Evolutionary conservation across 2,888 invertebrate genomes (phyloP), one percentile per base, ranked within the genome.

Genomic region (Drosophila lacicola): DNA sequence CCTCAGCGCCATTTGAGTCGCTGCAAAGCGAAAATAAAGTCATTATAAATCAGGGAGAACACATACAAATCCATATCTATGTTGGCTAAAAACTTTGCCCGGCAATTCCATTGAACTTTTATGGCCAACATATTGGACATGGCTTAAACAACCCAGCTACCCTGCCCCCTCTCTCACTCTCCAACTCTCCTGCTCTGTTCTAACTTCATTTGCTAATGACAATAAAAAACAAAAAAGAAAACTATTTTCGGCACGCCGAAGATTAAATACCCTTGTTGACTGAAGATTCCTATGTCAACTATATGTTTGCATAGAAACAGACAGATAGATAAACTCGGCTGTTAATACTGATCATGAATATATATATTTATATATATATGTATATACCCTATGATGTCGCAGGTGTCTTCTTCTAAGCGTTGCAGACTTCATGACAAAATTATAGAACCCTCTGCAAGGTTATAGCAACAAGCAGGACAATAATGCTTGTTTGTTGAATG

Each of bases 201-300:
- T 58, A 82, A 80, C 84, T 88, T 83, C 74, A 83, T 86, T 88
- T 88, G 76, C 82, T 87, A 84, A 88, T 87, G 84, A 83, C 88
- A 66, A 87, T 81, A 80, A 86, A 86, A 79, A 73, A 72, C 69
- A 17, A 41, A 13, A 8, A 17, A 9, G 1, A 10, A 8, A 29
- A 29, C 8, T 29, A 8, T 29, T 29, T 29, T 29, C 8, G 29
- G 29, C 8, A 8, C 29, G 29, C 29, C 29, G 29, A 8, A 29
- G 29, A 29, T 8, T 0, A 29, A 29, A 29, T 29, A 8, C 29
- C 29, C 8, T 29, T 2, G 8, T 29, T 2, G 2, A 29, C 8
- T 2, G 29, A 29, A 8, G 25, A 29, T 8, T 29, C 25, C 25
- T 8, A 8, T 29, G 8, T 8, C 8, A 29, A 29, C 29, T 8